phyloP scores from a whole-genome alignment of 1,140 invertebrate species.

The Centruroides vittatus region DNA sequence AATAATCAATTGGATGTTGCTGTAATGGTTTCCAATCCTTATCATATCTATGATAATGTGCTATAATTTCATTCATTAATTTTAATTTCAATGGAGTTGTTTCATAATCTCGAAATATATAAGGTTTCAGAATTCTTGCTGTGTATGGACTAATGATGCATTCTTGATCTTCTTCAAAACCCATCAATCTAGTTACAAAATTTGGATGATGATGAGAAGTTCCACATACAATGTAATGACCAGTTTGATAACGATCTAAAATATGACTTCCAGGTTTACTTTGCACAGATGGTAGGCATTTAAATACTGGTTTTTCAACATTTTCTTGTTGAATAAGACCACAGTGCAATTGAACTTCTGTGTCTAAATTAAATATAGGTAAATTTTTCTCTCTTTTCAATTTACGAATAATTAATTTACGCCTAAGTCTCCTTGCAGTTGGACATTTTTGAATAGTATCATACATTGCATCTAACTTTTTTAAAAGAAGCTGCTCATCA shows the following conservation, averaged over 20 bases:
- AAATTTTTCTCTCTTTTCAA: constrained; percentile 12
- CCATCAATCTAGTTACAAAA: constrained; percentile 7
- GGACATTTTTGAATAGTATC: not conserved
- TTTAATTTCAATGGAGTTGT: constrained; percentile 49
- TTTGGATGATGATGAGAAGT: constrained; percentile 1
- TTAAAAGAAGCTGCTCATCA: constrained; percentile 9
- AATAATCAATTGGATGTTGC: constrained; percentile 53
- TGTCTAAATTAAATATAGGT: constrained; percentile 11
- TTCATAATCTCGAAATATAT: constrained; percentile 51
- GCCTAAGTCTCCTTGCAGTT: constrained; percentile 3
- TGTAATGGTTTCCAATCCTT: constrained; percentile 28
- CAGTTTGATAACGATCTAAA: constrained; percentile 10
- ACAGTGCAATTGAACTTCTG: not conserved
- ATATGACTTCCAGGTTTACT: not conserved
- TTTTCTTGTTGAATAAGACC: constrained; percentile 7
- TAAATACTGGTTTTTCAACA: not conserved
- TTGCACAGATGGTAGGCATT: too few relatives aligned
- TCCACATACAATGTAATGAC: not conserved
- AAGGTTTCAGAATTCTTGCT: constrained; percentile 53
- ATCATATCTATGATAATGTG: constrained; percentile 44
- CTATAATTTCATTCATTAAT: constrained; percentile 51
- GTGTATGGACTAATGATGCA: constrained; percentile 35
- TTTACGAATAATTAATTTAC: constrained; percentile 11
- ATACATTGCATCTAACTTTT: constrained; percentile 4
- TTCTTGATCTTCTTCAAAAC: constrained; percentile 27